These are phyloP conservation scores for Aporrectodea caliginosa DNA, from an alignment of 1,140 invertebrate genomes.

Conservation along the genomic window DNA sequence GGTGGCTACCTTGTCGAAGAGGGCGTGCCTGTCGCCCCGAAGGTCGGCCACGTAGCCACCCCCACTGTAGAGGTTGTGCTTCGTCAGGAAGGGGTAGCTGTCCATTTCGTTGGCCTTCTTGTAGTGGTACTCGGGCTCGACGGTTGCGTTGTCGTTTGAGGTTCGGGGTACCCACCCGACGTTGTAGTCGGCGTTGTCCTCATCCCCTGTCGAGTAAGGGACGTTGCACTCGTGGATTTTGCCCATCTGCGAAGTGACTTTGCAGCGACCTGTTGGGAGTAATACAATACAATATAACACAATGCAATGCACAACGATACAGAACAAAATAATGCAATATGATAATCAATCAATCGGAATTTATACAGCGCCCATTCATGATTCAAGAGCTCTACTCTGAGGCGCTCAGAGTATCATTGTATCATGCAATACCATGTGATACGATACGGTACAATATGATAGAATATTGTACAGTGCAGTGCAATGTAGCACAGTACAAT, in stretches of 20 bases:
- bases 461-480: too few relatives aligned
- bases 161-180: constrained; percentile 47
- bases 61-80: constrained; percentile 57
- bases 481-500: too few relatives aligned
- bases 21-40: constrained; percentile 48
- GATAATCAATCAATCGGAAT: too few relatives aligned
- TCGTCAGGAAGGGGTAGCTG: constrained; percentile 57
- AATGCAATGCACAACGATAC: too few relatives aligned
- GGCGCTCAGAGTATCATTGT: too few relatives aligned
- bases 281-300: background rate
- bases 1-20: constrained; percentile 40
- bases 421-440: too few relatives aligned
- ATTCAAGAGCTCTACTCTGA: too few relatives aligned
- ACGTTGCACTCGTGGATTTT: constrained; percentile 48
- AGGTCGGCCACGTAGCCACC: constrained; percentile 61
- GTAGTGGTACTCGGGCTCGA: constrained; percentile 19
- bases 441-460: too few relatives aligned
- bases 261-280: constrained; percentile 43
- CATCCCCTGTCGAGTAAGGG: constrained; percentile 42
- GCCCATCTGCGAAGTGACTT: constrained; percentile 40
- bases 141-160: constrained; percentile 35
- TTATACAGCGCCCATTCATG: too few relatives aligned
- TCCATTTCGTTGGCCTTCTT: constrained; percentile 47
- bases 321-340: too few relatives aligned
- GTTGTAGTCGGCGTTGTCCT: constrained; percentile 46